Percentiles rank a stretch among this genome's conserved stretches.
These are phyloP conservation scores for Sitophilus oryzae DNA, from an alignment of 1,140 invertebrate species.

Conservation along the genomic window DNA sequence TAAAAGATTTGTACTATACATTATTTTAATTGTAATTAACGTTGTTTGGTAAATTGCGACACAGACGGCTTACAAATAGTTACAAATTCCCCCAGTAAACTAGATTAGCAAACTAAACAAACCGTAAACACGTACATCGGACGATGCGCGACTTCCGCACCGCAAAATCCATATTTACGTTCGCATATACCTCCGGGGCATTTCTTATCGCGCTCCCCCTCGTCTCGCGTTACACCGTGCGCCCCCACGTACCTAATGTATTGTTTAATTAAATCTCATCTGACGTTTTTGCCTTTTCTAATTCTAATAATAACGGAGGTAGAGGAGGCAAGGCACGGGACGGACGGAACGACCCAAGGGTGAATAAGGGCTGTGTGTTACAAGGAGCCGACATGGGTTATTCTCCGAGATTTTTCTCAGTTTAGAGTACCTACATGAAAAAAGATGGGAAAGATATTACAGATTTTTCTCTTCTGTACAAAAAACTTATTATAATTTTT, in stretches of 20 bases:
- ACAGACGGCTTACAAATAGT: too few relatives aligned
- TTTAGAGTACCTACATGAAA: too few relatives aligned
- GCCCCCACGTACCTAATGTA: conserved; percentile 22
- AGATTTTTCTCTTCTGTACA: too few relatives aligned
- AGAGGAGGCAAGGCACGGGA: conserved; percentile 10
- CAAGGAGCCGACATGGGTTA: conserved; percentile 14
- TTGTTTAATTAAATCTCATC: conserved; percentile 26
- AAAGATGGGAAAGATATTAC: too few relatives aligned
- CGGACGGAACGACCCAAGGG: conserved; percentile 16
- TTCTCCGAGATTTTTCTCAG: conserved; percentile 5
- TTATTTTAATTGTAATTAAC: too few relatives aligned
- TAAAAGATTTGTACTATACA: too few relatives aligned
- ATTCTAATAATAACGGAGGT: conserved; percentile 24
- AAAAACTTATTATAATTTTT: too few relatives aligned
- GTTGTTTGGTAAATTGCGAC: too few relatives aligned
- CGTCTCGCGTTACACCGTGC: conserved; percentile 11
- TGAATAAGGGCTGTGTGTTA: conserved; percentile 24
- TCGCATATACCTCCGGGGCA: conserved; percentile 9
- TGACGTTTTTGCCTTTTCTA: conserved; percentile 26
- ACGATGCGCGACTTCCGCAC: neutral
- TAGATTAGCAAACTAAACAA: too few relatives aligned
- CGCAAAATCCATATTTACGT: conserved; percentile 6
- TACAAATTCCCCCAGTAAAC: too few relatives aligned
- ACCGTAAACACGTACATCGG: too few relatives aligned
- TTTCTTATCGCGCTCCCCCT: conserved; percentile 13